phyloP scores from a whole-genome alignment of 2,113 vertebrate species.

The Vulpes vulpes region DNA sequence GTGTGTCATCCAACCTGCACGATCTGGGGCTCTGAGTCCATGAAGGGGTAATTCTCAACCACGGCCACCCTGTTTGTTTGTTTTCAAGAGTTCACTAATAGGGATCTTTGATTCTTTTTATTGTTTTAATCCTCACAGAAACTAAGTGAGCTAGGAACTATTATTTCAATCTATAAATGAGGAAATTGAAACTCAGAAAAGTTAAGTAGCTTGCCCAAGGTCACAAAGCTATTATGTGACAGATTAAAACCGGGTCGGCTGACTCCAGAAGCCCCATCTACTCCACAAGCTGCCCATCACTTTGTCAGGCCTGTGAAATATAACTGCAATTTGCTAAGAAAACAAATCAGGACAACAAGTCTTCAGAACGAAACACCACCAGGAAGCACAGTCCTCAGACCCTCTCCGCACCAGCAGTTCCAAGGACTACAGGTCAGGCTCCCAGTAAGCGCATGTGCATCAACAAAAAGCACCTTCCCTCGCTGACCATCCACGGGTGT shows the following conservation, averaged over 20 bases:
- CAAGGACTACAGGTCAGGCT: accelerated
- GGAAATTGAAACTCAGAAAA: slow-evolving; percentile 31
- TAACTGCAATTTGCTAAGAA: slow-evolving; percentile 26
- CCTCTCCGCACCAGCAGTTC: neutral
- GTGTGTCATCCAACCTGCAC: neutral
- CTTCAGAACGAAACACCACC: neutral
- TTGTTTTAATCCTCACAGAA: slow-evolving; percentile 51
- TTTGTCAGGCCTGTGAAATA: neutral
- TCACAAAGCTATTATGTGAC: neutral
- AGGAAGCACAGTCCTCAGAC: neutral
- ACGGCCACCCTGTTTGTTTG: neutral
- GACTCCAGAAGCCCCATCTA: neutral
- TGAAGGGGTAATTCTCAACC: too few relatives aligned
- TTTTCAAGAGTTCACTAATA: neutral
- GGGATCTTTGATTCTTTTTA: neutral
- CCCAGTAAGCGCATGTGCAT: accelerated
- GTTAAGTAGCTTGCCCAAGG: slow-evolving; percentile 54
- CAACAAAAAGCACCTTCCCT: neutral
- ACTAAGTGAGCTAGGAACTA: slow-evolving; percentile 35
- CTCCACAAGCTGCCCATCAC: neutral
- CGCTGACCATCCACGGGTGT: accelerated
- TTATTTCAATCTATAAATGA: slow-evolving; percentile 25
- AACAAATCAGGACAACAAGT: neutral
- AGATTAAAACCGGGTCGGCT: neutral
- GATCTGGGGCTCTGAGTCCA: neutral